These are phyloP conservation scores for Excalfactoria chinensis DNA, from an alignment of 2,113 vertebrate species.

Conservation along the genomic window DNA sequence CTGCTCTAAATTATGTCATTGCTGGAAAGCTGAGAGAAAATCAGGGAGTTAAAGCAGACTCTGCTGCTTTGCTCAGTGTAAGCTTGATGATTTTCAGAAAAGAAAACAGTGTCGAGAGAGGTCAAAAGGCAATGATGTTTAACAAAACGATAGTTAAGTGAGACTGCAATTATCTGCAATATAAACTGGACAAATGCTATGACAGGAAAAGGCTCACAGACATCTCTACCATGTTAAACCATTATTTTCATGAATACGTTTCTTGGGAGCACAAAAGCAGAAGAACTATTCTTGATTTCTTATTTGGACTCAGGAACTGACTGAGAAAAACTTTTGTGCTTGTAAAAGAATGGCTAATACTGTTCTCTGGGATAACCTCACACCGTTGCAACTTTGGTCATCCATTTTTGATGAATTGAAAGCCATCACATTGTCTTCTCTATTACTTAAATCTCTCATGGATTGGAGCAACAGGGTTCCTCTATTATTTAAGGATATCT, in stretches of 20 bases:
- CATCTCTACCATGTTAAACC: neutral
- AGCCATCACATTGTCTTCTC: neutral
- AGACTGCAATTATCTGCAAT: neutral
- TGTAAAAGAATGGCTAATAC: neutral
- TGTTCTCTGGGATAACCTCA: neutral
- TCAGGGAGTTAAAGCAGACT: constrained; percentile 5
- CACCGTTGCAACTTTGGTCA: neutral
- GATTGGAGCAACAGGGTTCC: neutral
- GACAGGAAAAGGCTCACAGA: neutral
- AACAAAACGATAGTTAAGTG: neutral
- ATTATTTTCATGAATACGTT: neutral
- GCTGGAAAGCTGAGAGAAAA: constrained; percentile 47
- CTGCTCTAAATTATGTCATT: constrained; percentile 48
- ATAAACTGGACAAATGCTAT: neutral
- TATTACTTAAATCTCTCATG: neutral
- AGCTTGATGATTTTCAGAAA: constrained; percentile 43
- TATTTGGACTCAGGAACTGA: neutral
- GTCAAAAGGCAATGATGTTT: constrained; percentile 16
- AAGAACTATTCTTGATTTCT: neutral
- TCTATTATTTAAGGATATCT: neutral
- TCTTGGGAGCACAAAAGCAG: neutral
- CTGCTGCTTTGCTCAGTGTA: neutral
- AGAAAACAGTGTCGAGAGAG: constrained; percentile 6
- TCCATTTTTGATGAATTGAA: neutral
- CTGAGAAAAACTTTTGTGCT: neutral